Percentiles rank a stretch among this genome's conserved stretches.
Evolutionary conservation across 2,797 vertebrate species (phyloP).

Genomic region (Botia almorhae): DNA sequence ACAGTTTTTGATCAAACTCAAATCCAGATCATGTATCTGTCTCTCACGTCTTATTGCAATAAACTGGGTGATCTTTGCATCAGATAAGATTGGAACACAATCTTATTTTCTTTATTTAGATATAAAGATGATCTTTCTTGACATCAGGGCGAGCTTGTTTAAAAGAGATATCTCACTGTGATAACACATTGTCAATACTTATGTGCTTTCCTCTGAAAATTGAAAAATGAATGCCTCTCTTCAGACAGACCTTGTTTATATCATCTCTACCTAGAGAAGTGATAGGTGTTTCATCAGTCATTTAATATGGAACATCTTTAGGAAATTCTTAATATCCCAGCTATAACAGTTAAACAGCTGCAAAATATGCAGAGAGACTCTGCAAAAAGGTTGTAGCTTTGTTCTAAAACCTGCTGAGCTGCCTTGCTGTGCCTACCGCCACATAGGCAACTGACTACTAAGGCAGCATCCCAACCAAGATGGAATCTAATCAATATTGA

Average conservation of each 20-base stretch:
- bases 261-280: conserved; percentile 71
- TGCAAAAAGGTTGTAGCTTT: conserved; percentile 23
- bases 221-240: conserved; percentile 43
- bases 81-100: too few species aligned
- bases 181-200: conserved; percentile 29
- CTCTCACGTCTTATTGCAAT: conserved; percentile 27
- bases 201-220: conserved; percentile 14
- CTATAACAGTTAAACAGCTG: too few species aligned
- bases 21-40: conserved; percentile 23
- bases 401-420: too few species aligned
- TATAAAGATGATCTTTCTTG: neutral
- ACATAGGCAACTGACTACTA: conserved; percentile 58
- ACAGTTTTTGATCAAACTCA: conserved; percentile 18
- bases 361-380: conserved; percentile 67
- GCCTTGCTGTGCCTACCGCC: too few species aligned
- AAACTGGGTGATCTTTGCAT: conserved; percentile 26
- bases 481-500: too few species aligned
- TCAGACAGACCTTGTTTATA: conserved; percentile 28
- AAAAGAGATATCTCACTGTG: neutral
- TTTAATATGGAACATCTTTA: conserved; percentile 68
- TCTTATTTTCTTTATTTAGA: neutral
- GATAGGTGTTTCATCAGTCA: conserved; percentile 73
- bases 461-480: too few species aligned
- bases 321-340: conserved; percentile 62
- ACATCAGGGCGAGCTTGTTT: neutral